phyloP scores from a whole-genome alignment of 1,140 invertebrate species.

The Vanessa atalanta region DNA sequence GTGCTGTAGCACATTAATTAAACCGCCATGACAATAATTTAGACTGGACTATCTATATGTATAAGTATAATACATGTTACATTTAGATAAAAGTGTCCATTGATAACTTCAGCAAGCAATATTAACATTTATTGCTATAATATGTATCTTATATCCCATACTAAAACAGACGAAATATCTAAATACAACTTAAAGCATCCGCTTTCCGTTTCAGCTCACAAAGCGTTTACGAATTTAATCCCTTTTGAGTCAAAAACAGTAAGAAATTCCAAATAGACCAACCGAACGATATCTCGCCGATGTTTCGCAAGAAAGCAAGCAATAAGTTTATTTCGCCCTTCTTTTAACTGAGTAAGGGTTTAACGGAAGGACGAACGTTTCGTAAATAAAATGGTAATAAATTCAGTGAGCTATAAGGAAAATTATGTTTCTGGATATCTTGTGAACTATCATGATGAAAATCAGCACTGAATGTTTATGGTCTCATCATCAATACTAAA shows the following conservation, averaged over 20 bases:
- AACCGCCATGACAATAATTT: no score
- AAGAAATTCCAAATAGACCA: conserved; percentile 1
- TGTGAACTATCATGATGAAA: neutral
- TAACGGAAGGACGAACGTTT: neutral
- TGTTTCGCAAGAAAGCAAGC: conserved; percentile 8
- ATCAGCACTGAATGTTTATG: neutral
- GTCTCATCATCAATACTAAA: conserved; percentile 3
- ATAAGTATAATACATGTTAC: no score
- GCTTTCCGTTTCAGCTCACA: neutral
- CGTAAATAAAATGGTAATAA: conserved; percentile 19
- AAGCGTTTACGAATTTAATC: neutral
- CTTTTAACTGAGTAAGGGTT: conserved; percentile 23
- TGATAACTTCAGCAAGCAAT: no score
- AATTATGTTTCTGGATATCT: conserved; percentile 9
- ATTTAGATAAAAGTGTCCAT: no score
- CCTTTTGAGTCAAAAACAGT: neutral
- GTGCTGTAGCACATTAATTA: no score
- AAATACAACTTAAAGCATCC: neutral
- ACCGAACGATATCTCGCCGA: conserved; percentile 1
- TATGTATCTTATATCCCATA: no score
- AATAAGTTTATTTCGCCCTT: conserved; percentile 19
- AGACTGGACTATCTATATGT: no score
- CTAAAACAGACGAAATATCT: neutral
- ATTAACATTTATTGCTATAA: no score
- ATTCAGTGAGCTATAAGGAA: conserved; percentile 14